Base-by-base conservation (phyloP, 2,888 invertebrate genomes). In the Pyrgus malvae region DNA sequence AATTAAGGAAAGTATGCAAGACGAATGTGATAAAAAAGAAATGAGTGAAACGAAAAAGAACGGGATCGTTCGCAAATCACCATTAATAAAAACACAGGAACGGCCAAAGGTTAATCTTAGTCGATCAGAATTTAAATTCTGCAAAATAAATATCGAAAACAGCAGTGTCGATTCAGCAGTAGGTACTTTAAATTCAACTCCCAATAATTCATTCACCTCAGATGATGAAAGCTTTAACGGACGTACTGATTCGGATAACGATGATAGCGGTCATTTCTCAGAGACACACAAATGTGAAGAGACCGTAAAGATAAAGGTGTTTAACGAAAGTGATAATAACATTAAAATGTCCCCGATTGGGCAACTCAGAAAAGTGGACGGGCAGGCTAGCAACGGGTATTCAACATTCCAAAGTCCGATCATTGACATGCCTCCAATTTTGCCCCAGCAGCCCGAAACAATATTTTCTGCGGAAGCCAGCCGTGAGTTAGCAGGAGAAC, bases 401-500 rank as follows among this genome's bases (percentile, higher is more conserved):
- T 86, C 90, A 49, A 89, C 90, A 73, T 90, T 90, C 69, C 90
- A 89, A 73, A 79, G 76, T 66, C 87, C 88, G 56, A 85, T 90
- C 58, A 82, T 89, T 61, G 90, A 91, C 66, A 77, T 91, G 83
- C 90, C 91, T 44, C 63, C 82, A 14, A 90, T 91, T 60, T 70
- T 90, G 60, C 83, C 90, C 6, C 90, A 90, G 70, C 78, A 80
- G 58, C 64, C 78, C 35, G 88, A 88, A 62, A 72, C 72, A 57
- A 72, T 90, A 46, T 91, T 91, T 70, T 89, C 91, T 8, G 84
- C 86, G n/a, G 91, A 91, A 70, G 93, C 93, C 45, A 95, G 94
- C 73, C 91, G 96, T 21, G 96, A 96, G 70, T 83, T 94, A 62
- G 96, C 96, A 6, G 96, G 96, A 6, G 96, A 96, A 69, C 96